phyloP scores from a whole-genome alignment of 2,797 vertebrate species.

The Trachurus trachurus region DNA sequence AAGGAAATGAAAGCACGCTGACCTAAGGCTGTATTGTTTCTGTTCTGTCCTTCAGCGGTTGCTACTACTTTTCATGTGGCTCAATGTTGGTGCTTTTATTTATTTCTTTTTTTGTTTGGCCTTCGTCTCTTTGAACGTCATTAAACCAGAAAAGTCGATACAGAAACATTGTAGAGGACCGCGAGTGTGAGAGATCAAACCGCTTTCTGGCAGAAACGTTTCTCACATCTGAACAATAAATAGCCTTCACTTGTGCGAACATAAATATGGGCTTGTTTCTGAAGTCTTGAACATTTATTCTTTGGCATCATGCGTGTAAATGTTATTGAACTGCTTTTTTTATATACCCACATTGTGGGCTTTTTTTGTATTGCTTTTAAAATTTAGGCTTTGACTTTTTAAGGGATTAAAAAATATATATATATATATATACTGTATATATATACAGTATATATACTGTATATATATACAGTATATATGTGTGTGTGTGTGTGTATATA shows the following conservation, averaged over 20 bases:
- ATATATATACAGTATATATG: no score
- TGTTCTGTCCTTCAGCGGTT: conserved; percentile 43
- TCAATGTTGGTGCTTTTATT: conserved; percentile 12
- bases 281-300: background rate
- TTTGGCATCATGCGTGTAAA: conserved; percentile 4
- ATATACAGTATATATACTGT: no score
- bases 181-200: conserved; percentile 36
- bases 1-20: conserved; percentile 57
- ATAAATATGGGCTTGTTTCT: background rate
- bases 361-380: background rate
- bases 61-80: conserved; percentile 45
- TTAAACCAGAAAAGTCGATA: conserved; percentile 45
- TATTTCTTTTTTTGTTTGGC: conserved; percentile 37
- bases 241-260: background rate
- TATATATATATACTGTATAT: no score
- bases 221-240: conserved; percentile 10
- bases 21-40: conserved; percentile 37
- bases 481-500: no score
- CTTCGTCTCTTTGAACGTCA: conserved; percentile 54
- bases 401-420: no score
- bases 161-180: conserved; percentile 45
- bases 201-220: conserved; percentile 19
- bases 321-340: background rate
- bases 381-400: background rate
- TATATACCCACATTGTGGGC: background rate